These are phyloP conservation scores for Mirounga angustirostris DNA, from an alignment of 2,113 vertebrate genomes.

Conservation along the genomic window DNA sequence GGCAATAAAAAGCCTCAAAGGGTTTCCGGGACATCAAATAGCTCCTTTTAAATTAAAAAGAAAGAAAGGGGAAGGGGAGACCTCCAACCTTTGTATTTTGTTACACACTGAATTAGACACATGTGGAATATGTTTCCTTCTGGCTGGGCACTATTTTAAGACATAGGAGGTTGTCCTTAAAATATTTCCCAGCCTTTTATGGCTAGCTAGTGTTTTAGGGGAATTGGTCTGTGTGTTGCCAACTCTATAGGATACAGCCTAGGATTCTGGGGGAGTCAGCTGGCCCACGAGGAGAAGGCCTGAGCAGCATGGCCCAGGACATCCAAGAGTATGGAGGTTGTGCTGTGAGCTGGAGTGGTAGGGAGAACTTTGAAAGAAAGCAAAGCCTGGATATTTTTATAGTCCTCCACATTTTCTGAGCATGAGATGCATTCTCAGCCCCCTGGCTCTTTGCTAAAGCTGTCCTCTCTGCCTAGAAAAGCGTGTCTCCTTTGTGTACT, in stretches of 20 bases:
- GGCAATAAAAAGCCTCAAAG: constrained; percentile 71
- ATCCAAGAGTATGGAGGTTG: not conserved
- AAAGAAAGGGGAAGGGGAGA: not conserved
- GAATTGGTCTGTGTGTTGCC: not conserved
- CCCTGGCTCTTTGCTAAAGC: not conserved
- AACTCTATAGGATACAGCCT: not conserved
- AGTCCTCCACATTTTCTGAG: not conserved
- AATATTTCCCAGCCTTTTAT: constrained; percentile 39
- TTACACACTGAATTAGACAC: constrained; percentile 63
- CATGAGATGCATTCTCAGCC: not conserved
- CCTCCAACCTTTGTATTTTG: constrained; percentile 50
- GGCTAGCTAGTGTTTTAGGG: not conserved
- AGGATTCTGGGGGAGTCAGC: not conserved
- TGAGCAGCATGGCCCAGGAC: not conserved
- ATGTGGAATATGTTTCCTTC: constrained; percentile 68
- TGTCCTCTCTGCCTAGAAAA: not conserved
- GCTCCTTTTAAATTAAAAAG: constrained; percentile 59
- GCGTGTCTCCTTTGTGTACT: not conserved
- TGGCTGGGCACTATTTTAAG: constrained; percentile 65
- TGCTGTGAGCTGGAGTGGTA: not conserved
- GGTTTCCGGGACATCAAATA: constrained; percentile 65
- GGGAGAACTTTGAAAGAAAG: not conserved
- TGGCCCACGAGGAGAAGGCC: not conserved
- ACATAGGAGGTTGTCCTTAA: constrained; percentile 50
- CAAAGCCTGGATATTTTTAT: not conserved